A percentile compares a stretch with the other conserved stretches of the same genome.
Evolutionary conservation across 2,888 invertebrate genomes (phyloP).

Genomic region (Eupsilia transversa): DNA sequence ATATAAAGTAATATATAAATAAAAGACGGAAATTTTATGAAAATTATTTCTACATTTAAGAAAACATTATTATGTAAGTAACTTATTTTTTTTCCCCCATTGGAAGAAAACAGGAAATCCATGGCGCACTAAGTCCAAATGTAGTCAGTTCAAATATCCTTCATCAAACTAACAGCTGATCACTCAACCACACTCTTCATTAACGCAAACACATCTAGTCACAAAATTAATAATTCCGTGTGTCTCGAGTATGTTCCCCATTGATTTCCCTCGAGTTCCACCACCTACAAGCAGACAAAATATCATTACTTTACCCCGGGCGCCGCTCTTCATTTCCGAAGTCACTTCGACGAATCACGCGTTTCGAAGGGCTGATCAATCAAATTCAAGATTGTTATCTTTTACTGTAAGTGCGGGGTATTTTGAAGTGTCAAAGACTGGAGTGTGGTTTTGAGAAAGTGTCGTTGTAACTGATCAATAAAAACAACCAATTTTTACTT

Average conservation of each 20-base stretch:
- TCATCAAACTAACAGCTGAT: background rate
- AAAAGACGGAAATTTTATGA: background rate
- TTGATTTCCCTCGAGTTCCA: slow-evolving; percentile 71
- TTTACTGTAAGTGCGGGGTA: slow-evolving; percentile 15
- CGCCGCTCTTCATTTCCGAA: slow-evolving; percentile 61
- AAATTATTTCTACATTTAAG: background rate
- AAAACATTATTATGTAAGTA: too few species aligned
- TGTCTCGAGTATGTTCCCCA: slow-evolving; percentile 39
- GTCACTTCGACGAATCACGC: slow-evolving; percentile 44
- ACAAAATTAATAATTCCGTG: slow-evolving; percentile 35
- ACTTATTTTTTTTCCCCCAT: background rate
- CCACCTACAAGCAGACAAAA: slow-evolving; percentile 52
- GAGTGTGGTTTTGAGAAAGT: background rate
- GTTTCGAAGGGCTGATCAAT: slow-evolving; percentile 55
- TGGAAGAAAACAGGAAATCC: too few species aligned
- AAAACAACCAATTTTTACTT: background rate
- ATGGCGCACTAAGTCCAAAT: too few species aligned
- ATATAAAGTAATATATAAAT: too few species aligned
- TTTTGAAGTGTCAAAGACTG: background rate
- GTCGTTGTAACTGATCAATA: background rate
- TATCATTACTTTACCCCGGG: slow-evolving; percentile 57
- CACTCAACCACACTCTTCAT: slow-evolving; percentile 20
- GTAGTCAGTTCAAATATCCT: background rate
- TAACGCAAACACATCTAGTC: slow-evolving; percentile 40
- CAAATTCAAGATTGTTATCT: slow-evolving; percentile 52